phyloP scores from a whole-genome alignment of 2,113 vertebrate species.

The Nycticebus coucang region DNA sequence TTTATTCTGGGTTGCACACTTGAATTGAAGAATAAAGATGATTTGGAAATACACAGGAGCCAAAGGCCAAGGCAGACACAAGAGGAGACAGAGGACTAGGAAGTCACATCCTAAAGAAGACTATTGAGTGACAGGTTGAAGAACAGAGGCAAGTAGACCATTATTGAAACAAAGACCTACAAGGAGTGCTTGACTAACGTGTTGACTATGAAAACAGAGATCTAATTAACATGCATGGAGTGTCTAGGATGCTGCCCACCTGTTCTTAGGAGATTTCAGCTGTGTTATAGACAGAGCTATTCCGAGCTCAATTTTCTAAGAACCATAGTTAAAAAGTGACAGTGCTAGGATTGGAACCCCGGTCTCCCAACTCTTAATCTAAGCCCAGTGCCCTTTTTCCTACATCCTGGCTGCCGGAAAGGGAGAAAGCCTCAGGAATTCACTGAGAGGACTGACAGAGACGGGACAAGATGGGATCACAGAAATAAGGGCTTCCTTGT shows the following conservation, averaged over 20 bases:
- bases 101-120: not conserved
- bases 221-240: not conserved
- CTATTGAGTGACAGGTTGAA: not conserved
- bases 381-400: not conserved
- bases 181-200: not conserved
- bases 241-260: not conserved
- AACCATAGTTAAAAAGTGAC: not conserved
- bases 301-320: not conserved
- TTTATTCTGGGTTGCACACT: not conserved
- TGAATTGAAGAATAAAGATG: conserved; percentile 21
- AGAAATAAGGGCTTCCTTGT: not conserved
- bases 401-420: not conserved
- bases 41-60: not conserved
- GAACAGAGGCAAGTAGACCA: not conserved
- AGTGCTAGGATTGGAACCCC: not conserved
- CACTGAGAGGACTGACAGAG: not conserved
- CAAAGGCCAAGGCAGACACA: not conserved
- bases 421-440: not conserved
- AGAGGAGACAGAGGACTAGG: not conserved
- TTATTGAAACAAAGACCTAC: not conserved
- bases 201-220: not conserved
- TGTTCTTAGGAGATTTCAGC: not conserved
- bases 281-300: not conserved
- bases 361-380: not conserved
- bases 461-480: not conserved